These are phyloP conservation scores for Nemopilema nomurai DNA, from an alignment of 30 jellyfish, hydroid and myxozoan genomes.

Conservation along the genomic window DNA sequence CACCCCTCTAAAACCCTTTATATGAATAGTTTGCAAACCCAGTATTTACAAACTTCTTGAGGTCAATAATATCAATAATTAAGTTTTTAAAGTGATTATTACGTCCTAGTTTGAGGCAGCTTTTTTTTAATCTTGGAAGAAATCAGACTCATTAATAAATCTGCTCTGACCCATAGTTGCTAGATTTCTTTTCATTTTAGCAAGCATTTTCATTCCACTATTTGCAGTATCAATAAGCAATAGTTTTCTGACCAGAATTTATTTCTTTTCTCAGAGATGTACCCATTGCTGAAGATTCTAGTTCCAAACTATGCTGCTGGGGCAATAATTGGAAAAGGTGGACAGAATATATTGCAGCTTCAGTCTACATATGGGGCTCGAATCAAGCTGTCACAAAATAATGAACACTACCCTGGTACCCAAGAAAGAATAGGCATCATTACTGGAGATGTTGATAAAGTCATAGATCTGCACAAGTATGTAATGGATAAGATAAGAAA, in stretches of 20 bases:
- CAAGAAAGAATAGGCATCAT: constrained; percentile 92
- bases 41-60: too few relatives aligned
- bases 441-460: constrained; percentile 94
- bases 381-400: constrained; percentile 89
- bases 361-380: constrained; percentile 94
- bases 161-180: too few relatives aligned
- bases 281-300: constrained; percentile 85
- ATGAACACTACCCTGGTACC: constrained; percentile 95
- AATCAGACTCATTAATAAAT: too few relatives aligned
- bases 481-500: constrained; percentile 90
- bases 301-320: constrained; percentile 99
- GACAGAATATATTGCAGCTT: constrained; percentile 84
- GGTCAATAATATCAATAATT: too few relatives aligned
- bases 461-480: constrained; percentile 86
- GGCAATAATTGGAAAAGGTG: constrained; percentile 96
- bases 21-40: too few relatives aligned
- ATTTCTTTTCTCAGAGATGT: constrained; percentile 44
- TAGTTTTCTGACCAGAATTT: background rate
- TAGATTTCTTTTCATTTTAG: background rate
- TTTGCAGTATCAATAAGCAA: too few relatives aligned
- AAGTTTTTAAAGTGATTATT: too few relatives aligned
- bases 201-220: too few relatives aligned
- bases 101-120: too few relatives aligned
- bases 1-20: too few relatives aligned
- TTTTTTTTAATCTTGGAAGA: too few relatives aligned